Evolutionary conservation across 2,113 vertebrate genomes (phyloP), one percentile per base, ranked within the genome.

Genomic region (Opisthocomus hoazin): DNA sequence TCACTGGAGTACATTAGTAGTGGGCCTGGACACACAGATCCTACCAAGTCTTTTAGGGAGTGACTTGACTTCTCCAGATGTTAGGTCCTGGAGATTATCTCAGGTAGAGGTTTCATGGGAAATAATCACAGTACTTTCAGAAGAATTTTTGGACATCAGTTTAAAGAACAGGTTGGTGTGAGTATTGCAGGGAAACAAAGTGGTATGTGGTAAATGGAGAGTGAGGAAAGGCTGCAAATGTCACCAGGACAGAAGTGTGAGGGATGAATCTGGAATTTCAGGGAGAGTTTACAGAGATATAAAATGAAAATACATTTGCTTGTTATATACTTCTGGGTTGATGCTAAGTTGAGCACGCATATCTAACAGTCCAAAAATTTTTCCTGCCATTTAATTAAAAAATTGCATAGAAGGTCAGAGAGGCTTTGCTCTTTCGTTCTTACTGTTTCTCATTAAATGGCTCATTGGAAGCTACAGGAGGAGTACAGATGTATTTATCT

Each of bases 41-140:
- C 15, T 37, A 66, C 12, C 6, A 45, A 53, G 19, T 7, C 13
- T 89, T 84, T 85, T 41, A 71, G 43, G 17, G 18, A 51, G 18
- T 39, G 17, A 79, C 7, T 77, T 56, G 12, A 50, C 11, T 91
- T 78, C 32, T 87, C 36, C 29, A 56, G 15, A 9, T 78, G 18
- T 36, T 71, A 60, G 15, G 6, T 45, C 8, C 21, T 39, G 56
- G 12, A 36, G 11, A 24, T 4, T 43, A 60, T 36, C n/a, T 71
- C 24, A 50, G 5, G 4, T 46, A 24, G 5, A 81, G 12, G 5
- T 81, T 58, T 76, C 12, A 5, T 50, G 50, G 22, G 16, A 51
- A 30, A 15, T 60, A 39, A 51, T 10, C 1, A 1, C 24, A 58
- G 8, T 8, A 22, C 3, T 63, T 84, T 37, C 0, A 0, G 30